A percentile compares a stretch with the other conserved stretches of the same genome.
Evolutionary conservation across 1,140 invertebrate genomes (phyloP).

Genomic region (Euura lappo): DNA sequence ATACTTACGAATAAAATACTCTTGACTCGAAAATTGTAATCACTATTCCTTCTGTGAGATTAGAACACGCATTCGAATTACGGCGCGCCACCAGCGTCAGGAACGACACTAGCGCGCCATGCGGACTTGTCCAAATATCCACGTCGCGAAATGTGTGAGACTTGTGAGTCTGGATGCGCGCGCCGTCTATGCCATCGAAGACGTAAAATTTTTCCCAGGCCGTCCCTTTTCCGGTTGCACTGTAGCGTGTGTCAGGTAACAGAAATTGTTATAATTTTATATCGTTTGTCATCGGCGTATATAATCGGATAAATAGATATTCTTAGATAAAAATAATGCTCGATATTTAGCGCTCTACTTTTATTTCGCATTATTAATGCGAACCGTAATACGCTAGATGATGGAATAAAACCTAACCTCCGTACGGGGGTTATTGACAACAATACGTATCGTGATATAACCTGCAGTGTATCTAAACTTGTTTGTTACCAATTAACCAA

Average conservation of each 20-base stretch:
- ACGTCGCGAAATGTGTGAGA: too few relatives aligned
- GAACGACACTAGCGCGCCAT: too few relatives aligned
- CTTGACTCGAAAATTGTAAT: too few relatives aligned
- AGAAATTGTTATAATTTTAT: constrained; percentile 20
- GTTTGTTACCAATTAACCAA: neutral
- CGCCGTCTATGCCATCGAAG: neutral
- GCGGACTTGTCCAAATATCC: too few relatives aligned
- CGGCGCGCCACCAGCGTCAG: too few relatives aligned
- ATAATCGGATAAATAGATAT: neutral
- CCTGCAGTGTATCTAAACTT: neutral
- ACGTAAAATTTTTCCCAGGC: constrained; percentile 14
- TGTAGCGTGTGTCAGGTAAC: constrained; percentile 43
- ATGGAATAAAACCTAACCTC: neutral
- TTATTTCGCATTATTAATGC: neutral
- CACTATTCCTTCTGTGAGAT: too few relatives aligned
- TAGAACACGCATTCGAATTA: too few relatives aligned
- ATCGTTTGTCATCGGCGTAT: neutral
- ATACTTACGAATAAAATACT: too few relatives aligned
- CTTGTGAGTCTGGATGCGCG: neutral
- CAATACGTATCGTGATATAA: neutral
- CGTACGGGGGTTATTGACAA: neutral
- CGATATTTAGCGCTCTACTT: neutral
- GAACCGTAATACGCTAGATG: neutral
- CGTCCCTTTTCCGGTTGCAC: constrained; percentile 41
- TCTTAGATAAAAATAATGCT: neutral